These are phyloP conservation scores for Lepus americanus DNA, from an alignment of 2,113 vertebrate genomes.

Conservation along the genomic window DNA sequence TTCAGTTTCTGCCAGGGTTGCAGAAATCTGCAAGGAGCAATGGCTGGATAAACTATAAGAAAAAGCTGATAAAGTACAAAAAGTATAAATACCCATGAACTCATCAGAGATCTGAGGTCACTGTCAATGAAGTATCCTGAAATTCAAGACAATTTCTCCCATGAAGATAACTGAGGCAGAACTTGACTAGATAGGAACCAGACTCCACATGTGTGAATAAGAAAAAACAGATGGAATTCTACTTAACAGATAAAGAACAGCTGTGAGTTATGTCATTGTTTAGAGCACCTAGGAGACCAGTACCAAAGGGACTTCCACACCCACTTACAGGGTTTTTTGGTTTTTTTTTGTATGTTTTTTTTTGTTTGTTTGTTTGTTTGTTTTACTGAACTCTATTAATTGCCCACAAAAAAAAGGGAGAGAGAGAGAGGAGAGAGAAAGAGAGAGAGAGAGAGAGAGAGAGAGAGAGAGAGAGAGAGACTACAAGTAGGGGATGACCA, in stretches of 20 bases:
- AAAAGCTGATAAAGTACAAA: constrained; percentile 12
- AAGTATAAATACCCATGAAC: constrained; percentile 46
- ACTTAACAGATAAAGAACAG: constrained; percentile 1
- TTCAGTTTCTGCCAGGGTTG: constrained; percentile 15
- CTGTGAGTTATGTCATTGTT: neutral
- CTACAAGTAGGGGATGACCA: neutral
- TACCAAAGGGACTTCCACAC: neutral
- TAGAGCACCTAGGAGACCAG: neutral
- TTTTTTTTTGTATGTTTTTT: no score
- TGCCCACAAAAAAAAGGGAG: neutral
- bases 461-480: no score
- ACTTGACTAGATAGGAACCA: neutral
- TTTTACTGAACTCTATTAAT: neutral
- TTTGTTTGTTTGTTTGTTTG: neutral
- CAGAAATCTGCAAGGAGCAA: constrained; percentile 26
- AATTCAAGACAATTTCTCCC: neutral
- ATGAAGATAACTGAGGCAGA: neutral
- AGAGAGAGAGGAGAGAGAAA: no score
- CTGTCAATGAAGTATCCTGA: neutral
- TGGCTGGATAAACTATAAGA: constrained; percentile 30
- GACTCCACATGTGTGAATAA: neutral
- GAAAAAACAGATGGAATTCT: neutral
- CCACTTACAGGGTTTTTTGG: neutral
- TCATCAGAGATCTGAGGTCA: neutral
- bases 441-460: no score